Conservation (phyloP, 2,113 vertebrate genomes). For the Cyprinodon brontotheroides region DNA sequence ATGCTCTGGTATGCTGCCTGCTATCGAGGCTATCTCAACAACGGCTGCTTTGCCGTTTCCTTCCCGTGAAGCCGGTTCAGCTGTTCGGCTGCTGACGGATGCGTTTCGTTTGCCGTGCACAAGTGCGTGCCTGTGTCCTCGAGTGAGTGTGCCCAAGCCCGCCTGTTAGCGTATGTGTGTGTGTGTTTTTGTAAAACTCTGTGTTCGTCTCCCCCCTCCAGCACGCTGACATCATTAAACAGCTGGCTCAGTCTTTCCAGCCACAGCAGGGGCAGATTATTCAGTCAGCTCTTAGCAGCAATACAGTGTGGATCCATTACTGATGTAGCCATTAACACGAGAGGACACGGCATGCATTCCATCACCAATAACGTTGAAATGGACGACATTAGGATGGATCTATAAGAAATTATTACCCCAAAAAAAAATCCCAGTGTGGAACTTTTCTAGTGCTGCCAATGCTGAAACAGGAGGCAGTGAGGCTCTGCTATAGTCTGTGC, state of each 20-base stretch:
- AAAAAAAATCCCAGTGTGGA: slow-evolving; percentile 39
- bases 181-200: slow-evolving; percentile 32
- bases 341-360: slow-evolving; percentile 68
- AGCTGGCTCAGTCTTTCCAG: slow-evolving; percentile 79
- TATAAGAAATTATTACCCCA: slow-evolving; percentile 67
- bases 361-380: slow-evolving; percentile 73
- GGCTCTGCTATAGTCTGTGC: slow-evolving; percentile 31
- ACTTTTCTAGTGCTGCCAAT: slow-evolving; percentile 48
- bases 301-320: slow-evolving; percentile 77
- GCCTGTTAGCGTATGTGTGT: slow-evolving; percentile 22
- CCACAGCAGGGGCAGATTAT: slow-evolving; percentile 79
- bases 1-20: slow-evolving; percentile 51
- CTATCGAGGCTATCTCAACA: slow-evolving; percentile 51
- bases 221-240: slow-evolving; percentile 80
- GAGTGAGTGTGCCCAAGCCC: slow-evolving; percentile 51
- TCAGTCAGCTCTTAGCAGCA: slow-evolving; percentile 76
- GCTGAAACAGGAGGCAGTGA: slow-evolving; percentile 29
- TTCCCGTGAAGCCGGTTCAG: slow-evolving; percentile 73
- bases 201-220: slow-evolving; percentile 64
- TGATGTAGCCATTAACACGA: slow-evolving; percentile 74
- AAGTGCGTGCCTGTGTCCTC: slow-evolving; percentile 51
- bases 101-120: slow-evolving; percentile 60
- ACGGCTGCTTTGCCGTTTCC: slow-evolving; percentile 65
- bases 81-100: slow-evolving; percentile 73
- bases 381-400: slow-evolving; percentile 70